Base-by-base conservation (phyloP, 64 coral and sea anemone genomes). In the Anthopleura sola region DNA sequence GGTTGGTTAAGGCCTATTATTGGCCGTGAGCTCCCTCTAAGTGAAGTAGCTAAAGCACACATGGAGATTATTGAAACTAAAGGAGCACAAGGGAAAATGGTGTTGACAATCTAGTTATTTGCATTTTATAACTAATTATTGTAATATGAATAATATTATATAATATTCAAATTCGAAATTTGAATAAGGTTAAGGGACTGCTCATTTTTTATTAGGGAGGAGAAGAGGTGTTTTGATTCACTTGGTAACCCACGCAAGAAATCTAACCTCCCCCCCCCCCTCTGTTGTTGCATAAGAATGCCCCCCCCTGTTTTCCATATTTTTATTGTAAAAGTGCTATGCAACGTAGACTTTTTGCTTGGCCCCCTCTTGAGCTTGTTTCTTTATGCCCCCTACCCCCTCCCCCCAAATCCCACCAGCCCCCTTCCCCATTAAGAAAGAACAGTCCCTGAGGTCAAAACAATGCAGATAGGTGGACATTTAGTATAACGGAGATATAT, bases 1-100 rank as follows among this genome's bases (percentile, higher is more conserved):
- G 97, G 97, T 0, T 95, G 86, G 88, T 55, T 99, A 14, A 99
- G 60, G 31, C 97, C 97, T 60, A 55, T 95, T 46, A 85, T 94
- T 57, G 92, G 97, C 85, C 57, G 83, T 50, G 90, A 94, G 75
- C 89, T 91, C 75, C 75, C 71, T 21, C 77, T 99, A 60, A 62
- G 37, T 66, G 85, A 95, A 57, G 93, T 89, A 7, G 11, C 87
- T 2, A 60, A 90, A 48, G 92, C 97, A 69, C 97, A 99, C 75
- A 86, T 54, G 10, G 87, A 99, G 80, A 99, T 95, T 81, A 90
- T 95, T 51, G 92, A 83, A 57, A 56, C 85, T 5, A 74, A 86
- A 80, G 90, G 86, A 39, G 82, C 82, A 28, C 51, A 29, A 9
- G 82, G 82, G 55, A 83, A 83, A 18, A 53, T 83, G 48, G 49